Percentiles rank a stretch among this genome's conserved stretches.
These are phyloP conservation scores for Synchiropus splendidus DNA, from an alignment of 2,113 vertebrate species.

Conservation along the genomic window DNA sequence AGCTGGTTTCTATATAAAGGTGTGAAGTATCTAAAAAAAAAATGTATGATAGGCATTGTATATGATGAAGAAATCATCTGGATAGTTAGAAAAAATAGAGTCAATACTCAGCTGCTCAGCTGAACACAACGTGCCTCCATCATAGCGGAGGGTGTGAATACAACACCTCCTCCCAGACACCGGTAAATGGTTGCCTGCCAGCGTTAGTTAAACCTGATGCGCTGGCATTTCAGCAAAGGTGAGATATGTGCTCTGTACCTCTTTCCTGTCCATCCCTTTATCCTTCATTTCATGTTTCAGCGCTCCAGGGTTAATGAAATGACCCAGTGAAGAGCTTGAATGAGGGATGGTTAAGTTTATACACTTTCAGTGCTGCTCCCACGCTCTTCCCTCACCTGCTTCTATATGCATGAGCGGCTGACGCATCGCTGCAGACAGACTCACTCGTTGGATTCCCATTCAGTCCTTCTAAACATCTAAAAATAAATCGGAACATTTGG, in stretches of 20 bases:
- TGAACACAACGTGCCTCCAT: no score
- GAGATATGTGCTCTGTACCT: slow-evolving; percentile 4
- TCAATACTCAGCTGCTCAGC: no score
- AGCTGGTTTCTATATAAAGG: no score
- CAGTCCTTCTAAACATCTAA: no score
- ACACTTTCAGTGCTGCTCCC: slow-evolving; percentile 15
- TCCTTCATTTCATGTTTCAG: slow-evolving; percentile 30
- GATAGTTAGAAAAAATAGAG: no score
- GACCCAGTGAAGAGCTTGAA: slow-evolving; percentile 25
- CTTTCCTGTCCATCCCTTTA: no score
- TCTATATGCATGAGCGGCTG: slow-evolving; percentile 1
- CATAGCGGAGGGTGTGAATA: slow-evolving; percentile 20
- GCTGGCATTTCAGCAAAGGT: slow-evolving; percentile 37
- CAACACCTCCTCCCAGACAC: slow-evolving; percentile 14
- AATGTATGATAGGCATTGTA: no score
- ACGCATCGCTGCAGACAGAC: neutral
- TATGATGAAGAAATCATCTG: no score
- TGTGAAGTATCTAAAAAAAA: no score
- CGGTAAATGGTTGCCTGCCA: slow-evolving; percentile 31
- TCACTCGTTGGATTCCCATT: no score
- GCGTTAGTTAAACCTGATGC: slow-evolving; percentile 22
- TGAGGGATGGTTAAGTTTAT: neutral
- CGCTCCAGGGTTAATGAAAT: slow-evolving; percentile 53
- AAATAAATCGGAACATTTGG: no score
- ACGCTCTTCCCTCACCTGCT: slow-evolving; percentile 13